A percentile compares a stretch with the other conserved stretches of the same genome.
phyloP scores from a whole-genome alignment of 2,113 vertebrate genomes.

The Nipponia nippon region DNA sequence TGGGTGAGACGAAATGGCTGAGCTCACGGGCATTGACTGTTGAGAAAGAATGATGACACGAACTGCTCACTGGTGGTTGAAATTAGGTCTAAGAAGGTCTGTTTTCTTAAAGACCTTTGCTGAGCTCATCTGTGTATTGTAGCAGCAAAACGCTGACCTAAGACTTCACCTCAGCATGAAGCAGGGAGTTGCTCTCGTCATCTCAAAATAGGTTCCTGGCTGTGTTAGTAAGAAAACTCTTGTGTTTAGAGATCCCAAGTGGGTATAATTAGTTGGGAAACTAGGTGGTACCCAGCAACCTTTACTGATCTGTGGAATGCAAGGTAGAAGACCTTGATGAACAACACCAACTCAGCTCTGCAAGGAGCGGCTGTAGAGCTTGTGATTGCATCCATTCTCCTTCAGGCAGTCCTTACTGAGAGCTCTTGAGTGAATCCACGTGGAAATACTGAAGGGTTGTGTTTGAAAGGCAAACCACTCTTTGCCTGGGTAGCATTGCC shows the following conservation, averaged over 20 bases:
- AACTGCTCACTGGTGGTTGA: neutral
- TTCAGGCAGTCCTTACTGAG: neutral
- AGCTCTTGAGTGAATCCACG: neutral
- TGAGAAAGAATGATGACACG: slow-evolving; percentile 4
- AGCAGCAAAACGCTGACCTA: neutral
- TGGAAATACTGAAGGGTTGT: neutral
- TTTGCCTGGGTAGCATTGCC: neutral
- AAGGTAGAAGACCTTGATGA: neutral
- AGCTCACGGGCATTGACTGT: neutral
- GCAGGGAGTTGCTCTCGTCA: neutral
- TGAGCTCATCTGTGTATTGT: slow-evolving; percentile 24
- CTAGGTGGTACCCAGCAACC: neutral
- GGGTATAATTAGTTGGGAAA: neutral
- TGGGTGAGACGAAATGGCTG: neutral
- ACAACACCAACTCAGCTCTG: neutral
- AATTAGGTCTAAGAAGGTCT: neutral
- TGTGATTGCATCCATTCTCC: no score
- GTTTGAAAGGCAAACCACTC: neutral
- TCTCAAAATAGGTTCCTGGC: neutral
- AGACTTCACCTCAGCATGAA: neutral
- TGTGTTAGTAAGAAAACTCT: neutral
- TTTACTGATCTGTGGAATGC: neutral
- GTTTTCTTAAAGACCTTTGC: neutral
- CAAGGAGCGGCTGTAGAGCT: neutral
- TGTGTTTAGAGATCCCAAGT: neutral